Evolutionary conservation across 2,113 vertebrate genomes (phyloP).

Genomic region (Rhegmatorhina hoffmannsi): DNA sequence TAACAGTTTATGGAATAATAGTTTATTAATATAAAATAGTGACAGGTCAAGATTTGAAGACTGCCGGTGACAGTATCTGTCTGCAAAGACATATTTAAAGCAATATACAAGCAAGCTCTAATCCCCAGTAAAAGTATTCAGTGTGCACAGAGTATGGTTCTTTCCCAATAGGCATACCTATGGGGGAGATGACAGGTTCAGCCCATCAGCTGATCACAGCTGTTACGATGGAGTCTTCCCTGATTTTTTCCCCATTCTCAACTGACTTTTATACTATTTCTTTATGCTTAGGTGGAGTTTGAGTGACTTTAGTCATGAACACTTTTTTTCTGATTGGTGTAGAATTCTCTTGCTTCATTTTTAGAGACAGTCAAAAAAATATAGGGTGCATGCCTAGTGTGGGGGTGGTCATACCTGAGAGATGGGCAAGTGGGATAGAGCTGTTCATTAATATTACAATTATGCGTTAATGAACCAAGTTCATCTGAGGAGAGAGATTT

Average conservation of each 20-base stretch:
- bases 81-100: not conserved
- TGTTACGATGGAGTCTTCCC: not conserved
- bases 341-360: not conserved
- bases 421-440: not conserved
- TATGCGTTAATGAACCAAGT: not conserved
- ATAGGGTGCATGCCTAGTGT: not conserved
- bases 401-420: not conserved
- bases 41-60: not conserved
- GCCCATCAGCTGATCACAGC: not conserved
- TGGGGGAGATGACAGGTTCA: not conserved
- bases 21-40: not conserved
- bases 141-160: not conserved
- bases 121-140: not conserved
- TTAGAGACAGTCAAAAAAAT: not conserved
- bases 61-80: not conserved
- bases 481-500: not conserved
- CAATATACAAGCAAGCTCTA: not conserved
- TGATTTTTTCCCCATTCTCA: not conserved
- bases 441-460: not conserved
- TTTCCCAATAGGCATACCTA: not conserved
- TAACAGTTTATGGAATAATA: not conserved
- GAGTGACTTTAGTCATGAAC: not conserved
- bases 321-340: no score
- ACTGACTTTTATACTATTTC: not conserved
- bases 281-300: not conserved